Conservation (phyloP, 2,888 invertebrate genomes). For the Limnephilus rhombicus region DNA sequence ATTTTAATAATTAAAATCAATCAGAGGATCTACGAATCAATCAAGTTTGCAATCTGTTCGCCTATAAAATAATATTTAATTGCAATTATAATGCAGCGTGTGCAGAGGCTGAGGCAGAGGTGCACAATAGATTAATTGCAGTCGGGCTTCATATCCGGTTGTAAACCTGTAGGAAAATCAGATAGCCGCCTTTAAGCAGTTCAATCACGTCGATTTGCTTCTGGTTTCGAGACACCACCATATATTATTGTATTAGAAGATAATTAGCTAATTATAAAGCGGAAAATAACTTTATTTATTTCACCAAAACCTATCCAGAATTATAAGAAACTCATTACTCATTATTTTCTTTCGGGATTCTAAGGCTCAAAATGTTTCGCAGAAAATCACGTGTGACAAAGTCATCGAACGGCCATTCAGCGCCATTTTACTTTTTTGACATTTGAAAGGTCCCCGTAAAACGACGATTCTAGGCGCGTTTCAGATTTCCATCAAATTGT, state of each 20-base stretch:
- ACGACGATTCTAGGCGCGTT: too few species aligned
- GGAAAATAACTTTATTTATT: not conserved
- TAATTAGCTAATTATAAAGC: not conserved
- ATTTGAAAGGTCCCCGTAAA: too few species aligned
- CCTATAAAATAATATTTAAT: not conserved
- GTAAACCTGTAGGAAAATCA: not conserved
- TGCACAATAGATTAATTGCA: not conserved
- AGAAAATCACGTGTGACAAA: too few species aligned
- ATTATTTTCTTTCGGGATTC: too few species aligned
- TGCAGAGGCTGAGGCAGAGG: not conserved
- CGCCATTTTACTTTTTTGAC: too few species aligned
- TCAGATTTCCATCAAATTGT: too few species aligned
- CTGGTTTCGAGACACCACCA: not conserved
- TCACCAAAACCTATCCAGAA: not conserved
- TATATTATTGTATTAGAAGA: not conserved
- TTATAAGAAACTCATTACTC: too few species aligned
- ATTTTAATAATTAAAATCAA: not conserved
- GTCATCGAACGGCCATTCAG: too few species aligned
- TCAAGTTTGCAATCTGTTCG: not conserved
- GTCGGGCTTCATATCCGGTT: not conserved
- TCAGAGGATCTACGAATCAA: not conserved
- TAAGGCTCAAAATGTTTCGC: too few species aligned
- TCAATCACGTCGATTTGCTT: not conserved
- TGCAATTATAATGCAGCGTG: not conserved
- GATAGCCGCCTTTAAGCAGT: not conserved